Percentiles rank a stretch among this genome's conserved stretches.
Evolutionary conservation across 1,140 invertebrate species (phyloP).

Genomic region (Heliconius melpomene): DNA sequence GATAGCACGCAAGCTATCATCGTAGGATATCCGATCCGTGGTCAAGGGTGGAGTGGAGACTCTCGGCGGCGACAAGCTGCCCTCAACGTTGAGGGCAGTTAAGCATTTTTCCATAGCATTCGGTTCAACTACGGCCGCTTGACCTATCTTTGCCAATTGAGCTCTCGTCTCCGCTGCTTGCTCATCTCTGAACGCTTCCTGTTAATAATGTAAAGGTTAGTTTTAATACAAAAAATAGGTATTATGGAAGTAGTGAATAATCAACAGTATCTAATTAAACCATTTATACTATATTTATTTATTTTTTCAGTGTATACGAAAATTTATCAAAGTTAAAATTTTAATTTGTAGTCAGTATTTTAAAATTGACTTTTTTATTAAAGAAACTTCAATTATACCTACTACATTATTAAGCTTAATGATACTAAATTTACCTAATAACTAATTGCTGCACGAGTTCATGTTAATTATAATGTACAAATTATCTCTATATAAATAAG

Average conservation of each 20-base stretch:
- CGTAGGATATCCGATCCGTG: constrained; percentile 64
- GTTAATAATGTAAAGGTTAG: neutral
- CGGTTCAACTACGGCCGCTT: constrained; percentile 66
- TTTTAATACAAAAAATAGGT: neutral
- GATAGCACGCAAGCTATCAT: constrained; percentile 44
- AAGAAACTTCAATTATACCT: too few relatives aligned
- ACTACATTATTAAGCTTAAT: too few relatives aligned
- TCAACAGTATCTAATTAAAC: too few relatives aligned
- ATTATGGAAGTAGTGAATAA: too few relatives aligned
- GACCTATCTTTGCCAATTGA: constrained; percentile 65
- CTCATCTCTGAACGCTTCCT: constrained; percentile 66
- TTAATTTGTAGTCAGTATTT: too few relatives aligned
- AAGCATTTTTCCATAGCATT: constrained; percentile 78
- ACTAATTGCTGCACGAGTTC: neutral
- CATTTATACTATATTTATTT: too few relatives aligned
- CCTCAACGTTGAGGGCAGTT: constrained; percentile 68
- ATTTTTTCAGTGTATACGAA: too few relatives aligned
- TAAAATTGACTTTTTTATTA: too few relatives aligned
- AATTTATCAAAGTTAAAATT: too few relatives aligned
- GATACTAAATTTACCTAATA: neutral
- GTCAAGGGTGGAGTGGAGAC: constrained; percentile 58
- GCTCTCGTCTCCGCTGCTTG: constrained; percentile 57
- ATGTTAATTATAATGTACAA: neutral
- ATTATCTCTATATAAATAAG: neutral
- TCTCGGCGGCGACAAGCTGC: constrained; percentile 55